phyloP scores from a whole-genome alignment of 1,140 invertebrate genomes.

The Telenomus remus region DNA sequence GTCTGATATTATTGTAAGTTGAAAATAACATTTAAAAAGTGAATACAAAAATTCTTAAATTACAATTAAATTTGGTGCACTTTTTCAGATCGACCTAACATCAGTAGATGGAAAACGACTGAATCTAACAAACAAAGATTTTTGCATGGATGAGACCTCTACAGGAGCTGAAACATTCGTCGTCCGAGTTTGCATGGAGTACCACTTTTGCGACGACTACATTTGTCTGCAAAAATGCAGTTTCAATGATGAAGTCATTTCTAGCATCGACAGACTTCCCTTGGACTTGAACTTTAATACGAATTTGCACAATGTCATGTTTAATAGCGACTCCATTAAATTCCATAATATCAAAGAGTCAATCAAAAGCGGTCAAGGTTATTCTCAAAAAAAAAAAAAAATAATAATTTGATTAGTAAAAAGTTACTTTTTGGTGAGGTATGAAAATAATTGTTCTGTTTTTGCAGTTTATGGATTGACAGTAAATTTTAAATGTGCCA shows the following conservation, averaged over 20 bases:
- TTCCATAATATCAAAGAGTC: background rate
- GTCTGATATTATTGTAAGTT: background rate
- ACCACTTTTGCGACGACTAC: background rate
- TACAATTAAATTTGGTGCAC: too few relatives aligned
- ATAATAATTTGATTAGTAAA: too few relatives aligned
- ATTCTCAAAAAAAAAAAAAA: too few relatives aligned
- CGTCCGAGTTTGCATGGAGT: background rate
- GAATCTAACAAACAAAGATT: slow-evolving; percentile 3
- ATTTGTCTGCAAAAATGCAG: slow-evolving; percentile 6
- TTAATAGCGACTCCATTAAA: slow-evolving; percentile 4
- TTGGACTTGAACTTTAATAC: background rate
- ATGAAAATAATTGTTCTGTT: background rate
- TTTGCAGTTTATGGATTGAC: slow-evolving; percentile 1
- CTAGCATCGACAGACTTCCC: background rate
- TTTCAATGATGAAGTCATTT: background rate
- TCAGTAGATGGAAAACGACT: background rate
- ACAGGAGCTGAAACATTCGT: background rate
- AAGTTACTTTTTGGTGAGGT: too few relatives aligned
- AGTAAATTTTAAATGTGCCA: background rate
- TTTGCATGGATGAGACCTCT: background rate
- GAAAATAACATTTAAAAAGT: too few relatives aligned
- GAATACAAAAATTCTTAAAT: too few relatives aligned
- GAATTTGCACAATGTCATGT: slow-evolving; percentile 2
- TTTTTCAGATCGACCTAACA: slow-evolving; percentile 6
- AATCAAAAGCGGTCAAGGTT: background rate